phyloP scores from a whole-genome alignment of 2,113 vertebrate genomes.

The Rhinolophus sinicus region DNA sequence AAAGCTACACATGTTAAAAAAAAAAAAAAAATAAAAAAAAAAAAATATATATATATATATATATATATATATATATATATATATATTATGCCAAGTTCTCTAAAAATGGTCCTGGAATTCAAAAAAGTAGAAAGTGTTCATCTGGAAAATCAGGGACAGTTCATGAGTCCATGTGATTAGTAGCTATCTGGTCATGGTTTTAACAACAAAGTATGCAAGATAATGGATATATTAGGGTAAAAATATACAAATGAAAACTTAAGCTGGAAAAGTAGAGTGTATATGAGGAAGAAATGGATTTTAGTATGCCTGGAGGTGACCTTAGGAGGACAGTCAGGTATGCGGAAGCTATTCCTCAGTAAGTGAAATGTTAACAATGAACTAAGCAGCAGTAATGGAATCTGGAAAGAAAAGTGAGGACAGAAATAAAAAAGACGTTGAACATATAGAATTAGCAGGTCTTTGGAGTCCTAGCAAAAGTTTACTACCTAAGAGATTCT shows the following conservation, averaged over 20 bases:
- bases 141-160: neutral
- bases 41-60: too few relatives aligned
- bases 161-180: neutral
- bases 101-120: neutral
- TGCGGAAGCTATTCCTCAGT: neutral
- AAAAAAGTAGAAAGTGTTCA: neutral
- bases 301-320: neutral
- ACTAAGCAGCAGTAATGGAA: neutral
- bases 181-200: neutral
- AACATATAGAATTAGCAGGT: neutral
- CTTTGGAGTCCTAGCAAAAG: neutral
- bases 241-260: constrained; percentile 17
- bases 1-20: neutral
- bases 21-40: too few relatives aligned
- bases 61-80: too few relatives aligned
- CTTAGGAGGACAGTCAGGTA: neutral
- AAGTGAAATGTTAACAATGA: neutral
- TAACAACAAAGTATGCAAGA: neutral
- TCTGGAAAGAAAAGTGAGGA: neutral
- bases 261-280: neutral
- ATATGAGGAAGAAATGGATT: neutral
- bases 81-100: neutral
- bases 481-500: neutral
- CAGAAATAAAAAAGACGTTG: neutral
- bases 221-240: neutral